Evolutionary conservation across 1,140 invertebrate genomes (phyloP).

Genomic region (Aradophagus sp.): DNA sequence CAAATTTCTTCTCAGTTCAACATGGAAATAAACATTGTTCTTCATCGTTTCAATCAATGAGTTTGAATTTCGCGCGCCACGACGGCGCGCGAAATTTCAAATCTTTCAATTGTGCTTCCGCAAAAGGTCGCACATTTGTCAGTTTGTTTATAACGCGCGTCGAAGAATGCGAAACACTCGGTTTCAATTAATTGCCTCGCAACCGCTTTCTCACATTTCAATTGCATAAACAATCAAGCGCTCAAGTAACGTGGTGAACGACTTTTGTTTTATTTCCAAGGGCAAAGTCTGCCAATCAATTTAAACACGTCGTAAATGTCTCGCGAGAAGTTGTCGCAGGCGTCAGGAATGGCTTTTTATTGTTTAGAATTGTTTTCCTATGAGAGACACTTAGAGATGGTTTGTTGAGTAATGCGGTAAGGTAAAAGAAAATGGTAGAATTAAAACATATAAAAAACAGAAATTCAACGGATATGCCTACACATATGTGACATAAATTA

Average conservation of each 20-base stretch:
- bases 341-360: no score
- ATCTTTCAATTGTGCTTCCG: no score
- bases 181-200: slow-evolving; percentile 8
- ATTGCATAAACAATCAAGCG: slow-evolving; percentile 35
- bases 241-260: slow-evolving; percentile 20
- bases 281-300: slow-evolving; percentile 45
- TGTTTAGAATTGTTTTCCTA: no score
- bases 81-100: no score
- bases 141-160: no score
- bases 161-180: slow-evolving; percentile 9
- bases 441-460: slow-evolving; percentile 11
- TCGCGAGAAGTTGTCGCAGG: no score
- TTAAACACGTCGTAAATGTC: slow-evolving; percentile 46
- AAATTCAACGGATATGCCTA: background rate
- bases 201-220: slow-evolving; percentile 31
- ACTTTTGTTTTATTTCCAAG: slow-evolving; percentile 47
- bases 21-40: no score
- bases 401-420: slow-evolving; percentile 25
- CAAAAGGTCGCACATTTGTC: no score
- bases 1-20: no score
- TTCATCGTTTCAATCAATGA: no score
- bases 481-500: no score
- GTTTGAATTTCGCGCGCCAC: no score
- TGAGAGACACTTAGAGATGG: slow-evolving; percentile 21
- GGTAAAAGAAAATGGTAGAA: slow-evolving; percentile 37